Evolutionary conservation across 2,888 invertebrate species (phyloP), one percentile per base, ranked within the genome.

Genomic region (Magallana nippona): DNA sequence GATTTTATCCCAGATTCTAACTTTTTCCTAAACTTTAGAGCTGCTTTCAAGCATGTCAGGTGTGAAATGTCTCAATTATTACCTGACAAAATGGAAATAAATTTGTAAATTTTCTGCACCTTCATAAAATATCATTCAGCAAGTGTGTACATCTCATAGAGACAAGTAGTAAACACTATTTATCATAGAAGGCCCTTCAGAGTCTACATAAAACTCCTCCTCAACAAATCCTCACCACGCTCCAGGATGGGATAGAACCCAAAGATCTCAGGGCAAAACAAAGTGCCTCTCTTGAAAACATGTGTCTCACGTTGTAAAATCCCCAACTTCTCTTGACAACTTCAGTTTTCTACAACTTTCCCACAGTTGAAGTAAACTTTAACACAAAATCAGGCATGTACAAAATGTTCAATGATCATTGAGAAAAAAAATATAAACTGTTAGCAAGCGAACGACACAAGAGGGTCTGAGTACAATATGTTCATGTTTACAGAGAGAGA

Each of bases 131-230:
- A 15, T 19, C 71, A 15, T 71, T 15, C 27, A 71, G 71, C 71
- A 71, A 71, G 71, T 71, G 71, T 71, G 71, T 27, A 71, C 13
- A 60, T 60, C 60, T 60, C 60, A 1, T 22, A 71, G 27, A 71
- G 13, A 32, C 71, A 71, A 71, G 71, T 13, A 32, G 71, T 71
- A 71, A 71, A 71, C 71, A 71, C 71, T 32, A 71, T 71, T 71
- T 71, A 71, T 71, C 71, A 71, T 15, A 22, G 32, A 13, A 71
- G 17, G 22, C 10, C 71, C 27, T 44, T 71, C 27, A 71, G 22
- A 71, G 71, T 15, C 32, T 71, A 71, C 71, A 71, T 71, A 71
- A 71, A 71, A 71, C 71, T 71, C 71, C 71, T 71, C 71, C 71
- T 71, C 32, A 71, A 71, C 71, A 71, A 71, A 71, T 71, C 71